Conservation (phyloP, 2,888 invertebrate genomes). For the Ormyrus labotus region DNA sequence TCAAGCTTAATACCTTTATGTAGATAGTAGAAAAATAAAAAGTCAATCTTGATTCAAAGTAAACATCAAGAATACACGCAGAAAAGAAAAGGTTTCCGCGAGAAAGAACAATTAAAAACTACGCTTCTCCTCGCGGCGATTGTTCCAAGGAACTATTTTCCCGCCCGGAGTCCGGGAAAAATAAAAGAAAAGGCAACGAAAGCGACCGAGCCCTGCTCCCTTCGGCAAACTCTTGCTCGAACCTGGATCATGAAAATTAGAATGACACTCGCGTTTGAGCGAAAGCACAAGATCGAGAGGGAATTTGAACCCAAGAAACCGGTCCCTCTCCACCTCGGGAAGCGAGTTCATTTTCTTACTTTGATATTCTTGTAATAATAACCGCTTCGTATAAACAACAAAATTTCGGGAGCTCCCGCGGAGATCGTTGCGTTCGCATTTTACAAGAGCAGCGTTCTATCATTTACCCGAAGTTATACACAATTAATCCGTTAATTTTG, state of each 20-base stretch:
- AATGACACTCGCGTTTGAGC: background rate
- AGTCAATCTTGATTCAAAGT: background rate
- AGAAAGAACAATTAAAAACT: background rate
- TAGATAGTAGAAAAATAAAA: no score
- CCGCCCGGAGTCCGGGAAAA: background rate
- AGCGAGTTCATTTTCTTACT: background rate
- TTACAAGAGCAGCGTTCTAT: no score
- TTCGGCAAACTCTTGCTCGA: background rate
- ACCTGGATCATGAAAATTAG: background rate
- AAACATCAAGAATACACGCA: background rate
- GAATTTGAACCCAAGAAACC: no score
- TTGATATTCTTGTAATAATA: no score
- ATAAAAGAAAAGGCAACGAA: constrained; percentile 1
- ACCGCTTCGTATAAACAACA: no score
- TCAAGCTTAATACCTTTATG: no score
- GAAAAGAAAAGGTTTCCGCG: background rate
- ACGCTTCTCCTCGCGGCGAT: background rate
- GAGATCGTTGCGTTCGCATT: no score
- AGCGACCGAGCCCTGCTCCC: background rate
- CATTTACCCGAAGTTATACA: no score
- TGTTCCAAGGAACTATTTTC: constrained; percentile 4
- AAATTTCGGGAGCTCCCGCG: no score
- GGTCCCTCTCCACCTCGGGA: no score
- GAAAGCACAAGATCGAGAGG: background rate
- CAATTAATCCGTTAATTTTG: no score